Evolutionary conservation across 2,888 invertebrate genomes (phyloP).

Genomic region (Athrips mouffetella): DNA sequence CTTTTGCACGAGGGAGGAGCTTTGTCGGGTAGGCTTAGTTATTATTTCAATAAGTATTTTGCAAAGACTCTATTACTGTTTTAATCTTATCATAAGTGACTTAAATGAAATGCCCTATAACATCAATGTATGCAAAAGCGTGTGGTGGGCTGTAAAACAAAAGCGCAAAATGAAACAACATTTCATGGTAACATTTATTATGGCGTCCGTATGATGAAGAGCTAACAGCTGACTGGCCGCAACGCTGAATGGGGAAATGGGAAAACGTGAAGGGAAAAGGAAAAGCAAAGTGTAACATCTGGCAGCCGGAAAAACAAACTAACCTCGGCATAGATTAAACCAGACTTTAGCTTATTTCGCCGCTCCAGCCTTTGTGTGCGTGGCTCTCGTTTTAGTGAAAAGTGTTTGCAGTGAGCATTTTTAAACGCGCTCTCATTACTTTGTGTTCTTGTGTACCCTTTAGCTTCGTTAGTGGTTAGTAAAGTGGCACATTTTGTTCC

Average conservation of each 20-base stretch:
- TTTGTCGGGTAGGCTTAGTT: no score
- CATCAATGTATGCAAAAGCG: neutral
- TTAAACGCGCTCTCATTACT: conserved; percentile 16
- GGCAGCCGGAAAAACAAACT: conserved; percentile 50
- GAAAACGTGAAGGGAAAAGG: conserved; percentile 47
- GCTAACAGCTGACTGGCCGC: conserved; percentile 42
- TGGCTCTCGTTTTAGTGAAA: conserved; percentile 23
- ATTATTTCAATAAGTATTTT: no score
- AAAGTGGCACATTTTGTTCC: neutral
- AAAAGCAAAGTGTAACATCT: conserved; percentile 53
- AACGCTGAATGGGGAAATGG: conserved; percentile 39
- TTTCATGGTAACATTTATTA: conserved; percentile 68
- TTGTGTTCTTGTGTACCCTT: neutral
- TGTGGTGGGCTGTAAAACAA: conserved; percentile 15
- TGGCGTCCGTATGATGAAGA: conserved; percentile 44
- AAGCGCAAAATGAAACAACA: conserved; percentile 73
- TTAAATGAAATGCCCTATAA: no score
- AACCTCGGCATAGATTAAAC: conserved; percentile 46
- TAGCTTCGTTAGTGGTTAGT: neutral
- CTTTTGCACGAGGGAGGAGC: no score
- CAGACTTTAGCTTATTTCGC: conserved; percentile 37
- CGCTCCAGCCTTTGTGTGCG: conserved; percentile 37
- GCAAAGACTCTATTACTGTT: no score
- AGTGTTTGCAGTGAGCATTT: conserved; percentile 22
- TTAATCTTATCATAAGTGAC: no score